Evolutionary conservation across 2,113 vertebrate genomes (phyloP), one percentile per base, ranked within the genome.

Genomic region (Pleuronectes platessa): DNA sequence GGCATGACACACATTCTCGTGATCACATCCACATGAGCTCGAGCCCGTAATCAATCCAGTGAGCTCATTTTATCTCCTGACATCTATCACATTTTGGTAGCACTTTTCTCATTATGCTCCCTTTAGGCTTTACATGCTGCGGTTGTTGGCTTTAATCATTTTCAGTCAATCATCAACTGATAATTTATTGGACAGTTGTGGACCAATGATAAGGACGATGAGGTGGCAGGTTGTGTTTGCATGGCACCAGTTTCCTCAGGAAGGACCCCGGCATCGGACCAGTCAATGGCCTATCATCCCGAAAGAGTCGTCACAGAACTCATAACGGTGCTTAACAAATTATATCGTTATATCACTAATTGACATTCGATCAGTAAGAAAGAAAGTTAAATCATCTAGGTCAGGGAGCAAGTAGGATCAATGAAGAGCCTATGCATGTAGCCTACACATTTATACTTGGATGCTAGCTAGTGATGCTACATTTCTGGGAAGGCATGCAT

Each of bases 21-120:
- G 10, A 76, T 45, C 61, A 53, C 66, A 17, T 77, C 51, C 18
- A 35, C 69, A 65, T 24, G 54, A 24, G 12, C 2, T 45, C 2
- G 20, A 54, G 20, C n/a, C 51, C 45, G 13, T 60, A 26, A 61
- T 55, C 2, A 55, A 21, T 40, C 5, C 13, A 37, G 5, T 23
- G n/a, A 63, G 12, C 49, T 40, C 17, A 37, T 61, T 62, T 11
- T 2, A 49, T 73, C 21, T 10, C 5, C 13, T 24, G 9, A 5
- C 54, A 13, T 56, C 54, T 24, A 23, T 54, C 20, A 54, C 7
- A 21, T n/a, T 54, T 49, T 49, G 45, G 45, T 18, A 49, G 20
- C 20, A 8, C 51, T 8, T 21, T 54, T n/a, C 5, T 54, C 11
- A 54, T 54, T 54, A n/a, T 20, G 51, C 2, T 7, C 18, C 17